Evolutionary conservation across 2,113 vertebrate species (phyloP).

Genomic region (Lasiurus cinereus): DNA sequence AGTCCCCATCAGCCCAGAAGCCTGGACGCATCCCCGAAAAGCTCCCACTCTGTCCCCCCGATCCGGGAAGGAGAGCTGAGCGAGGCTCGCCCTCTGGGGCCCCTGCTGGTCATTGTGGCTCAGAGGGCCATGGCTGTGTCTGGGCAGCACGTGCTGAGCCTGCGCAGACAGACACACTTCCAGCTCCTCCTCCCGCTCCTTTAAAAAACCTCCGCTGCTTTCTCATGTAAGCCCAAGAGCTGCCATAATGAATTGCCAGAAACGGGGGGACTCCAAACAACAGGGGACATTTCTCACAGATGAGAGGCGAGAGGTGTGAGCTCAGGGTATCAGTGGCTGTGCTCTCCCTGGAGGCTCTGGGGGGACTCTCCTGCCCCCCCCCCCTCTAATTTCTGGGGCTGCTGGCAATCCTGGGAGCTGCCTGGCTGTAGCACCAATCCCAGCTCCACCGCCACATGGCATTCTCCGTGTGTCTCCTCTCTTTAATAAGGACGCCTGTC

Average conservation of each 20-base stretch:
- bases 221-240: not conserved
- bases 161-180: not conserved
- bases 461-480: not conserved
- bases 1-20: not conserved
- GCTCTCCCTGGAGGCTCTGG: not conserved
- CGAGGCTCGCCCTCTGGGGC: rapidly evolving
- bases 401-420: not conserved
- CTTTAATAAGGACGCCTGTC: not conserved
- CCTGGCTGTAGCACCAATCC: rapidly evolving
- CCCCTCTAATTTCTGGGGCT: rapidly evolving
- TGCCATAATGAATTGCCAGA: not conserved
- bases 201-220: not conserved
- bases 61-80: not conserved
- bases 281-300: not conserved
- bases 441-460: not conserved
- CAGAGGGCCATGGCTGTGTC: rapidly evolving
- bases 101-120: rapidly evolving
- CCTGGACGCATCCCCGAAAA: not conserved
- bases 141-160: not conserved
- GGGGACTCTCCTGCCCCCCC: rapidly evolving
- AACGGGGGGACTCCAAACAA: not conserved
- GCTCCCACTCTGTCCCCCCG: too few relatives aligned
- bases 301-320: not conserved
- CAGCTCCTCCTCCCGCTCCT: not conserved
- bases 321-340: rapidly evolving